Percentiles rank a stretch among this genome's conserved stretches.
These are phyloP conservation scores for Pangasius krempfi DNA, from an alignment of 2,797 vertebrate genomes.

Conservation along the genomic window DNA sequence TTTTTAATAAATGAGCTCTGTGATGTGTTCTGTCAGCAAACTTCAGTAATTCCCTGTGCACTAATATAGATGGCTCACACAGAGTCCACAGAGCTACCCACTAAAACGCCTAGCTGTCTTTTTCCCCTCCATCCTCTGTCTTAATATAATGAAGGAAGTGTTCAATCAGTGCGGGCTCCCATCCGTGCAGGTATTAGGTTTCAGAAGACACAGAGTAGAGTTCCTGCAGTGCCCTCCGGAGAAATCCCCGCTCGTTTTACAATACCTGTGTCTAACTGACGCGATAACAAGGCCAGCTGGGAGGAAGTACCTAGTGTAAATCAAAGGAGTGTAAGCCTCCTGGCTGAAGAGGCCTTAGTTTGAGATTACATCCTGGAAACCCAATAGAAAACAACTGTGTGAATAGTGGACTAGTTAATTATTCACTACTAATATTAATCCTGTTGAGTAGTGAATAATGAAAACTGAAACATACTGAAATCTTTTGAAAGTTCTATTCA, in stretches of 20 bases:
- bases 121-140: constrained; percentile 28
- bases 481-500: constrained; percentile 9
- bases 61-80: constrained; percentile 68
- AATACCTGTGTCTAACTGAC: constrained; percentile 58
- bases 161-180: constrained; percentile 57
- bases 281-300: constrained; percentile 63
- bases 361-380: constrained; percentile 3
- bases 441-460: background rate
- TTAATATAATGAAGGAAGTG: constrained; percentile 60
- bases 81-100: constrained; percentile 39
- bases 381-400: constrained; percentile 28
- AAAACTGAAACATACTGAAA: background rate
- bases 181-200: constrained; percentile 54
- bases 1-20: constrained; percentile 68
- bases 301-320: constrained; percentile 47
- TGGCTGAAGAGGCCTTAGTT: background rate
- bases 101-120: constrained; percentile 34
- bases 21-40: constrained; percentile 76
- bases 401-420: background rate
- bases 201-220: constrained; percentile 40
- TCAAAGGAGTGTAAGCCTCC: constrained; percentile 23
- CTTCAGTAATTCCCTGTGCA: constrained; percentile 64
- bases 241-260: constrained; percentile 49
- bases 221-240: constrained; percentile 51
- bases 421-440: background rate